Evolutionary conservation across 2,797 vertebrate species (phyloP).

Genomic region (Nannoperca australis): DNA sequence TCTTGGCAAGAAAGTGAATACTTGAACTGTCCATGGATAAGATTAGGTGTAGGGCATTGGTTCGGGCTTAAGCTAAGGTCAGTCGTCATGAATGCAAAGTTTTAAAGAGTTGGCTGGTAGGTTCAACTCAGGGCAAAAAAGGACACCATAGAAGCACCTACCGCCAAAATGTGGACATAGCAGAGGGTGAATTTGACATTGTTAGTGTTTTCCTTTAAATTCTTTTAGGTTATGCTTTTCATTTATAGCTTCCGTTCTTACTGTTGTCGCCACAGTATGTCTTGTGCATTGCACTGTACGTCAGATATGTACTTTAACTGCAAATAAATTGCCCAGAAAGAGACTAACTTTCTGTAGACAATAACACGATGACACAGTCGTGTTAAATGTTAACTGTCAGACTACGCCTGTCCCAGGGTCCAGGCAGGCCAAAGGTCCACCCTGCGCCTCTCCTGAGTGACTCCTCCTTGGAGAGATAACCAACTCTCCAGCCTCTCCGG

Average conservation of each 20-base stretch:
- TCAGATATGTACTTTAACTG: not conserved
- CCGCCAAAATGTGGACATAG: not conserved
- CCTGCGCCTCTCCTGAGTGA: conserved; percentile 21
- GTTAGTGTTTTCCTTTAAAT: not conserved
- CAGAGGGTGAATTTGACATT: not conserved
- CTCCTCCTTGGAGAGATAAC: conserved; percentile 69
- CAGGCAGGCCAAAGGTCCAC: conserved; percentile 75
- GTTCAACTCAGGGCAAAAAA: not conserved
- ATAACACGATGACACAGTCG: conserved; percentile 67
- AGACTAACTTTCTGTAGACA: not conserved
- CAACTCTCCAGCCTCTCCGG: conserved; percentile 33
- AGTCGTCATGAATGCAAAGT: not conserved
- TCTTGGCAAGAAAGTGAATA: not conserved
- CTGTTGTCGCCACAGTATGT: not conserved
- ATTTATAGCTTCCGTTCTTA: not conserved
- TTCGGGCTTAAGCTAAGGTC: not conserved
- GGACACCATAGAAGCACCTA: not conserved
- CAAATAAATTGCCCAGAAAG: not conserved
- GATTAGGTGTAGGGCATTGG: not conserved
- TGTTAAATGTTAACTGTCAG: conserved; percentile 83
- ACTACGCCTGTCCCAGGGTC: conserved; percentile 70
- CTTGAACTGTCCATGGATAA: not conserved
- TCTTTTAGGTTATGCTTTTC: not conserved
- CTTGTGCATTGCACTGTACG: not conserved
- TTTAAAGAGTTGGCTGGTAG: not conserved